Conservation (phyloP, 1,140 invertebrate species). For the Euwallacea similis region DNA sequence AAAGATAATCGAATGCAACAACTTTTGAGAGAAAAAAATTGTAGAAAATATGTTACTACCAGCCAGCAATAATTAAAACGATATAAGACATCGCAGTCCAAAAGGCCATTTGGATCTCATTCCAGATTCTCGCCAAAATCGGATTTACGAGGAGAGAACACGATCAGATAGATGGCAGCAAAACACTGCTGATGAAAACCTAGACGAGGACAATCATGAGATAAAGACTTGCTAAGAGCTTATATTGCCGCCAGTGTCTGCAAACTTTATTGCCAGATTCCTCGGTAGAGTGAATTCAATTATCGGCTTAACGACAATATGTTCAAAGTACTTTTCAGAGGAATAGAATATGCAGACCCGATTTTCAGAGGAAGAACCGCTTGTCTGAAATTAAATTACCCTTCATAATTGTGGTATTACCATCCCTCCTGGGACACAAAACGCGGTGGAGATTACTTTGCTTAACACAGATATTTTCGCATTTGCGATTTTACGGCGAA, state of each 20-base stretch:
- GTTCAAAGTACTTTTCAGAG: background rate
- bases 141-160: slow-evolving; percentile 23
- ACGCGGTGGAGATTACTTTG: background rate
- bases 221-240: background rate
- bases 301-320: slow-evolving; percentile 7
- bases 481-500: background rate
- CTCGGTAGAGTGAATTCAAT: slow-evolving; percentile 1
- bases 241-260: background rate
- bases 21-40: no score
- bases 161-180: background rate
- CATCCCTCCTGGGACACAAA: background rate
- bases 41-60: no score
- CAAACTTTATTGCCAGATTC: background rate
- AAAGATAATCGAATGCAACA: no score
- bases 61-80: no score
- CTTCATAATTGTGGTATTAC: slow-evolving; percentile 5
- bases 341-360: background rate
- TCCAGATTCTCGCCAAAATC: slow-evolving; percentile 7
- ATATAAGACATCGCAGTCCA: no score
- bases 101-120: slow-evolving; percentile 2
- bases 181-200: slow-evolving; percentile 8
- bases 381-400: background rate
- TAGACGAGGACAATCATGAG: slow-evolving; percentile 3
- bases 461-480: slow-evolving; percentile 1
- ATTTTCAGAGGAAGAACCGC: background rate